Base-by-base conservation (phyloP, 1,140 invertebrate species). In the Cardiocondyla obscurior region DNA sequence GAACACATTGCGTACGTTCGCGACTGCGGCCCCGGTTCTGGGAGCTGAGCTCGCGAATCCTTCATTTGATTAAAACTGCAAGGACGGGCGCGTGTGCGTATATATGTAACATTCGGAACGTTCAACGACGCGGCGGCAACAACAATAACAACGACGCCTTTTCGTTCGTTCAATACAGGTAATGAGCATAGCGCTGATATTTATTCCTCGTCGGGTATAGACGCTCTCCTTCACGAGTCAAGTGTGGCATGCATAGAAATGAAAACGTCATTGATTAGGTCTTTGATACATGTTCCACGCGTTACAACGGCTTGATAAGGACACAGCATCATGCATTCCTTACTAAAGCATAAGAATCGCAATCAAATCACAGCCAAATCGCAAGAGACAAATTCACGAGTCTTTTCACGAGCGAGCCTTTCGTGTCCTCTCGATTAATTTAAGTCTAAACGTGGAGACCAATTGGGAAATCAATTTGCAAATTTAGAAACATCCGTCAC, bases 141-240 rank as follows among this genome's bases (percentile, higher is more conserved):
- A 73, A 87, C 36, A 33, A 60, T 49, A 58, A 86, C 72, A 70
- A 70, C 36, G 77, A 62, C 53, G 39, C 12, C 33, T 36, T n/a
- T 55, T 74, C 67, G 73, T 53, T 74, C 39, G 84, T 88, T 89
- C 33, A 89, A 81, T 91, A 90, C 76, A 89, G 85, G 62, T 91
- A 91, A 90, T 90, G 90, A 49, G 85, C 83, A 84, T 88, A 92
- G 46, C 91, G 90, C 76, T 91, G 90, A 79, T 91, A 92, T 90
- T 92, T 92, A 92, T 92, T 92, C 90, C 90, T 92, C 76, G 89
- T 90, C 74, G 90, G 87, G 83, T 92, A 92, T 58, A 92, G 86
- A 90, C 90, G 91, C 84, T 92, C 90, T 91, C 91, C 92, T 92
- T 91, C 81, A 88, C 85, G 83, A 88, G 89, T 90, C 74, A 60